Evolutionary conservation across 2,113 vertebrate species (phyloP).

Genomic region (Tamias sibiricus): DNA sequence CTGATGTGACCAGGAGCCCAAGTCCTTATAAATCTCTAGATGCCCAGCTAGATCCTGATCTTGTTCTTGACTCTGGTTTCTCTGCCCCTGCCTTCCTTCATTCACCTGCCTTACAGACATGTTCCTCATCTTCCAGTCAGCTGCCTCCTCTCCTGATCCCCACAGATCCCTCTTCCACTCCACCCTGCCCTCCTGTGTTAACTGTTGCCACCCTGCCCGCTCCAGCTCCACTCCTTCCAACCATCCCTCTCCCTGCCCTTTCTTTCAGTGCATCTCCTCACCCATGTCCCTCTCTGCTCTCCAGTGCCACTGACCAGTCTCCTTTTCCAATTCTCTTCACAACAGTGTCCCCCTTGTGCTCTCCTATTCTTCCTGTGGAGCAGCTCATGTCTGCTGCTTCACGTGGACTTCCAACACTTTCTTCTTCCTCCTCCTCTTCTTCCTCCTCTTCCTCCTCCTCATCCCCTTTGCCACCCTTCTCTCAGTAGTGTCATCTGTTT

Average conservation of each 20-base stretch:
- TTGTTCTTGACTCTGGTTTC: slow-evolving; percentile 39
- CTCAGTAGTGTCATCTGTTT: slow-evolving; percentile 88
- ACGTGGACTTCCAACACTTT: slow-evolving; percentile 88
- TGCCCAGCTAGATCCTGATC: slow-evolving; percentile 58
- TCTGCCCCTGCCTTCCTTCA: slow-evolving; percentile 78
- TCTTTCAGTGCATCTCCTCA: slow-evolving; percentile 83
- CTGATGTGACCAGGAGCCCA: slow-evolving; percentile 58
- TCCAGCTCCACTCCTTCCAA: slow-evolving; percentile 90
- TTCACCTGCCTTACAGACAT: slow-evolving; percentile 81
- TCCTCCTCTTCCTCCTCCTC: slow-evolving; percentile 80
- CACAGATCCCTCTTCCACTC: slow-evolving; percentile 86
- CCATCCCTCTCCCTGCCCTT: slow-evolving; percentile 87
- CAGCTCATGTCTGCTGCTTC: slow-evolving; percentile 84
- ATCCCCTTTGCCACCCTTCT: slow-evolving; percentile 86
- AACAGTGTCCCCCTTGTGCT: slow-evolving; percentile 87
- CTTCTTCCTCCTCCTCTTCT: slow-evolving; percentile 87
- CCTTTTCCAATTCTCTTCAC: slow-evolving; percentile 92
- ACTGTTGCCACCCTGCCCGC: slow-evolving; percentile 88
- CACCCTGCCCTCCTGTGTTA: slow-evolving; percentile 87
- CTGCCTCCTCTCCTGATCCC: slow-evolving; percentile 87
- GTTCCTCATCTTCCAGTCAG: slow-evolving; percentile 82
- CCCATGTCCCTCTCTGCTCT: slow-evolving; percentile 87
- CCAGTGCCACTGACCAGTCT: slow-evolving; percentile 88
- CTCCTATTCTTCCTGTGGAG: slow-evolving; percentile 83
- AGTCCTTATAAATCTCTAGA: slow-evolving; percentile 72